Evolutionary conservation across 2,113 vertebrate species (phyloP).

Genomic region (Labeo rohita): DNA sequence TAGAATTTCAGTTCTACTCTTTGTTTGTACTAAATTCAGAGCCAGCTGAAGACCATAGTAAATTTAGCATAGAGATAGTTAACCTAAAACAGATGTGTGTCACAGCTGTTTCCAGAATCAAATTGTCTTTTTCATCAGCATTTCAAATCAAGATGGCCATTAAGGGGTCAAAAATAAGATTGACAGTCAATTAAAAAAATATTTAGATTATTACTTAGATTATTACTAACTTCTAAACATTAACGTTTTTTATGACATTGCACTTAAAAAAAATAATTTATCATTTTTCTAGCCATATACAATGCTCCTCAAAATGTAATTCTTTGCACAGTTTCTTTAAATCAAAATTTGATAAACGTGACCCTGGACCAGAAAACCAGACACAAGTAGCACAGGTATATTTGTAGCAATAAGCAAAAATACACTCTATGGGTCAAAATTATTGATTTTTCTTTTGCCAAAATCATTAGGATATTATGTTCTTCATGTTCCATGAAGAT

Average conservation of each 20-base stretch:
- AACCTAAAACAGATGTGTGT: constrained; percentile 70
- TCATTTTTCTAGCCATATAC: neutral
- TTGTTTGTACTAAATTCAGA: constrained; percentile 30
- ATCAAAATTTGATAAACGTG: neutral
- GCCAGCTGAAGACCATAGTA: constrained; percentile 53
- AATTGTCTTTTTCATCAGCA: constrained; percentile 17
- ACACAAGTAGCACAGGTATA: neutral
- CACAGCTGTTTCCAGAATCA: constrained; percentile 62
- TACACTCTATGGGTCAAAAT: neutral
- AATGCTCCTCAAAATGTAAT: too few relatives aligned
- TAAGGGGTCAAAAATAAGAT: neutral
- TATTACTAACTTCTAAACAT: neutral
- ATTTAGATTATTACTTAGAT: neutral
- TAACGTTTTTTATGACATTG: neutral
- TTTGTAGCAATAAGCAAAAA: neutral
- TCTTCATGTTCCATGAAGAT: neutral
- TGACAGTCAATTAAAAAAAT: neutral
- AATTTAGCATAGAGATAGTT: constrained; percentile 44
- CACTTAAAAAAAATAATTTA: neutral
- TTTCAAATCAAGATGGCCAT: neutral
- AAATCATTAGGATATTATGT: neutral
- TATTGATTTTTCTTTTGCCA: too few relatives aligned
- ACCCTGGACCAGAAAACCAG: neutral
- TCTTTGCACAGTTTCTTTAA: neutral
- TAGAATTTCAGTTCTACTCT: neutral